A percentile compares a stretch with the other conserved stretches of the same genome.
Evolutionary conservation across 1,140 invertebrate genomes (phyloP).

Genomic region (Drosophila pectinifera): DNA sequence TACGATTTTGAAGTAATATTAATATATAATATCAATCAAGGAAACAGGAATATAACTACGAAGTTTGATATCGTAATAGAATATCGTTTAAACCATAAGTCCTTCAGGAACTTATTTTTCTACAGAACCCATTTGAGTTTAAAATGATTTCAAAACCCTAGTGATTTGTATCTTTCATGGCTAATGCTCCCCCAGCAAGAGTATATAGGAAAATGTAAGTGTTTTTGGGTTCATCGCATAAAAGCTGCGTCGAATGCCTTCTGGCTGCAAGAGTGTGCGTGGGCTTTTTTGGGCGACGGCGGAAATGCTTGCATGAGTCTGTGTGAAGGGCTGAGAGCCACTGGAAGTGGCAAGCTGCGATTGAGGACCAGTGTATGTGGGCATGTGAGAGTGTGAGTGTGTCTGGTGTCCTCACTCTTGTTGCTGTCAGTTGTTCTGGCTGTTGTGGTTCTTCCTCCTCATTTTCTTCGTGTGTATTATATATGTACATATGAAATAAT

Average conservation of each 20-base stretch:
- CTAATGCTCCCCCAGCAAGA: background rate
- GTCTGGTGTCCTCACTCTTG: conserved; percentile 25
- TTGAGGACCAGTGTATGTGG: conserved; percentile 36
- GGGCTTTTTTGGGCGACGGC: background rate
- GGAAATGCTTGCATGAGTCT: too few species aligned
- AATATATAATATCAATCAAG: too few species aligned
- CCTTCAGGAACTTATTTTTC: too few species aligned
- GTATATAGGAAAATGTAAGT: conserved; percentile 7
- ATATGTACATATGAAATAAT: conserved; percentile 60
- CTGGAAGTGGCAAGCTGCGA: conserved; percentile 53
- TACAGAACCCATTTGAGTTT: too few species aligned
- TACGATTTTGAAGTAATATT: background rate
- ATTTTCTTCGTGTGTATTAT: conserved; percentile 34
- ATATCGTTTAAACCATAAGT: too few species aligned
- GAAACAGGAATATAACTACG: too few species aligned
- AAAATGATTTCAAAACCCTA: too few species aligned
- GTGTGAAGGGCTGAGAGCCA: conserved; percentile 36
- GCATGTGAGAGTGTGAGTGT: conserved; percentile 22
- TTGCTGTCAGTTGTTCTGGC: conserved; percentile 33
- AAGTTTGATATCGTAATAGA: too few species aligned
- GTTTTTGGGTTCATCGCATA: background rate
- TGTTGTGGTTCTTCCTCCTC: conserved; percentile 8
- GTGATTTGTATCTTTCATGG: too few species aligned
- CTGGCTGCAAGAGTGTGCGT: conserved; percentile 4
- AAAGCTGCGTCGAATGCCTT: conserved; percentile 17